Conservation (phyloP, 2,113 vertebrate species). For the Anguilla japonica region DNA sequence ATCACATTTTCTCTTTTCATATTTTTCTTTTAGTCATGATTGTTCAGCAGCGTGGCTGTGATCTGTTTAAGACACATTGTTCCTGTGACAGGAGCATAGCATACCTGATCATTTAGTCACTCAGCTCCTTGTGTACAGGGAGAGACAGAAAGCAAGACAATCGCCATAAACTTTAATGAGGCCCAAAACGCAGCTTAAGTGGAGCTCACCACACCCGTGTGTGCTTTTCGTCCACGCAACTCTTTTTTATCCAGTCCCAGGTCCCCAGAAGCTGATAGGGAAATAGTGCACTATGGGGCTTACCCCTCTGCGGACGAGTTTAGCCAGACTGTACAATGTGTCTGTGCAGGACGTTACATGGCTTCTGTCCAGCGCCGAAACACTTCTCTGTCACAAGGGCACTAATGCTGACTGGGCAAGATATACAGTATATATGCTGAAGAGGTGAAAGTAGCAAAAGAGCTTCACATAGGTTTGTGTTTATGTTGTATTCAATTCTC, state of each 20-base stretch:
- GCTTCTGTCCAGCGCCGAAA: not conserved
- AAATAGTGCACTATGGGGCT: no score
- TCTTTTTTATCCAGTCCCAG: not conserved
- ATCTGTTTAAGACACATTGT: conserved; percentile 20
- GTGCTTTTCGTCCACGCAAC: not conserved
- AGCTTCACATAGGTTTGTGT: no score
- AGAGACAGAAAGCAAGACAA: conserved; percentile 3
- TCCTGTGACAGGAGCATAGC: conserved; percentile 20
- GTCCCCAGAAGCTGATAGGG: not conserved
- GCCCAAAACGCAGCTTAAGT: not conserved
- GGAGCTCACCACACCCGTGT: conserved; percentile 9
- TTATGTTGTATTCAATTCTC: no score
- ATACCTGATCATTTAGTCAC: conserved; percentile 47
- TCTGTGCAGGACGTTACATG: not conserved
- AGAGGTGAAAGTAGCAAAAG: no score
- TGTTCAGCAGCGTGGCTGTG: conserved; percentile 21
- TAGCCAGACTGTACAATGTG: not conserved
- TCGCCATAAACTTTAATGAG: not conserved
- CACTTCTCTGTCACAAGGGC: not conserved
- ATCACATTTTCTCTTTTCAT: not conserved
- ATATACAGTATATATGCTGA: no score
- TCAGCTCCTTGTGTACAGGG: conserved; percentile 25
- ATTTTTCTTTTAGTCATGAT: conserved; percentile 3
- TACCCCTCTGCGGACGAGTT: not conserved
- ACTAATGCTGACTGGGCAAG: not conserved